Evolutionary conservation across 2,113 vertebrate species (phyloP).

Genomic region (Gymnogyps californianus): DNA sequence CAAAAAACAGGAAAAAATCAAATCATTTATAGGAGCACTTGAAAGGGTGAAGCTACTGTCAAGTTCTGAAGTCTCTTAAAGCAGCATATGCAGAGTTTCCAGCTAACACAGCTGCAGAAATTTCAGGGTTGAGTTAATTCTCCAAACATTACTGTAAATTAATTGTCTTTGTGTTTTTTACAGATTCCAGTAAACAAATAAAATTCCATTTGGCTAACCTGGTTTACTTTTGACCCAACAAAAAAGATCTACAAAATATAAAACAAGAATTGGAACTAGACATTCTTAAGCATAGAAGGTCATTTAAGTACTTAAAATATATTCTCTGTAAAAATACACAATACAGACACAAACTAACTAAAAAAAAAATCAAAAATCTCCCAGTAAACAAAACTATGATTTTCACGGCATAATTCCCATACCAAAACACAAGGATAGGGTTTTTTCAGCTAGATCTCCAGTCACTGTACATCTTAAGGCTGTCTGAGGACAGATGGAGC

Average conservation of each 20-base stretch:
- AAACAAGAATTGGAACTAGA: background rate
- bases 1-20: background rate
- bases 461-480: background rate
- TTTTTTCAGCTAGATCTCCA: background rate
- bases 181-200: slow-evolving; percentile 6
- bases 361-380: background rate
- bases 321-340: background rate
- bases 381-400: background rate
- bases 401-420: background rate
- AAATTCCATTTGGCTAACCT: background rate
- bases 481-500: background rate
- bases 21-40: background rate
- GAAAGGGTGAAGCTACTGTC: background rate
- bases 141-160: background rate
- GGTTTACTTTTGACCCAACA: background rate
- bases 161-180: background rate
- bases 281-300: background rate
- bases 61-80: background rate
- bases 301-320: background rate
- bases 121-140: background rate
- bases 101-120: background rate
- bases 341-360: background rate
- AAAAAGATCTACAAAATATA: background rate
- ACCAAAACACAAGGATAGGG: background rate
- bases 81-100: background rate